Percentiles rank a stretch among this genome's conserved stretches.
Conservation (phyloP, 2,797 vertebrate species). For the Okamejei kenojei region DNA sequence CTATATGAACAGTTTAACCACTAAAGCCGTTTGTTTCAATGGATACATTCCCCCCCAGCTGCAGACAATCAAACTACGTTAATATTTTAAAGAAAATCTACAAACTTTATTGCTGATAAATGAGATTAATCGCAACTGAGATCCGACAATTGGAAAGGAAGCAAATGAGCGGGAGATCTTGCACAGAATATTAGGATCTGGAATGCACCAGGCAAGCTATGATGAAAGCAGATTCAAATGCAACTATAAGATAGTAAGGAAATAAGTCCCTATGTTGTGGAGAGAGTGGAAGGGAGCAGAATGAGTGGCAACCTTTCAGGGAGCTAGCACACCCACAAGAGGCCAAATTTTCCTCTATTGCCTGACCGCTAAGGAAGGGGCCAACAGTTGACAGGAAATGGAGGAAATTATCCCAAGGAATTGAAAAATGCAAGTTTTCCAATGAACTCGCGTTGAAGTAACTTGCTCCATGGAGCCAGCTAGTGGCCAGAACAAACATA, state of each 20-base stretch:
- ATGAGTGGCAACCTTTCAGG: not conserved
- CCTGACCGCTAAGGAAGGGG: not conserved
- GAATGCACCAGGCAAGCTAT: not conserved
- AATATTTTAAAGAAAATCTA: not conserved
- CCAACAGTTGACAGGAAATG: not conserved
- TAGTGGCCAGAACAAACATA: not conserved
- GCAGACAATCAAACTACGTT: not conserved
- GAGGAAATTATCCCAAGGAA: not conserved
- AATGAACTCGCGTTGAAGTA: not conserved
- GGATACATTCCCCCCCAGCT: not conserved
- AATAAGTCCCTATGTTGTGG: not conserved
- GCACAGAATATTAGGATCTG: not conserved
- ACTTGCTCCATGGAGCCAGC: not conserved
- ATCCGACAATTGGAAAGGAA: not conserved
- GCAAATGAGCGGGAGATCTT: not conserved
- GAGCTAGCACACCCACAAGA: not conserved
- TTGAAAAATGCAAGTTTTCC: not conserved
- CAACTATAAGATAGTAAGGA: not conserved
- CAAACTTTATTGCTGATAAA: not conserved
- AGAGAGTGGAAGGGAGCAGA: not conserved
- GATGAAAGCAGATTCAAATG: not conserved
- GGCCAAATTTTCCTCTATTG: not conserved
- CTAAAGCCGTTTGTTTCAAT: not conserved
- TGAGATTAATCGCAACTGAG: not conserved
- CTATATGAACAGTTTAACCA: not conserved